A percentile compares a stretch with the other conserved stretches of the same genome.
These are phyloP conservation scores for Zoroaster sp. DNA, from an alignment of 53 echinoderm and acorn worm genomes.

Conservation along the genomic window DNA sequence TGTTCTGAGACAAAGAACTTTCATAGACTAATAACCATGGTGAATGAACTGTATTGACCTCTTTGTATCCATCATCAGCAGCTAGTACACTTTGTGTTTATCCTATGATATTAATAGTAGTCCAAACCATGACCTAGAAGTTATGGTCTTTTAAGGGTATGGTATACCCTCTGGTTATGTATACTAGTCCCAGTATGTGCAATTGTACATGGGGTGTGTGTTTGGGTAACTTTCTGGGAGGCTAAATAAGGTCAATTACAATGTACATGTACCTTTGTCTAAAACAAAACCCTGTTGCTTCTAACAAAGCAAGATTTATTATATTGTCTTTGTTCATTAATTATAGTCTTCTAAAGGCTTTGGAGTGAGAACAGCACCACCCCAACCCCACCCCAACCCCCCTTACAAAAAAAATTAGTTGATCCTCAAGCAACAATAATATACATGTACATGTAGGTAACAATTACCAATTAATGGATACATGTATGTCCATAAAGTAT, in stretches of 20 bases:
- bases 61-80: slow-evolving; percentile 9
- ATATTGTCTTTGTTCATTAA: not conserved
- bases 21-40: not conserved
- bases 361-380: not conserved
- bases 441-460: no score
- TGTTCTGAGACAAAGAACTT: slow-evolving; percentile 43
- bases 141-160: not conserved
- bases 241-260: slow-evolving; percentile 40
- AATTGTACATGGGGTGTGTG: not conserved
- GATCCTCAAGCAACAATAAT: no score
- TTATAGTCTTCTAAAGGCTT: no score
- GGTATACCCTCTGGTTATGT: not conserved
- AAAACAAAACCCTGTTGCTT: not conserved
- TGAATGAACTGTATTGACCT: slow-evolving; percentile 2
- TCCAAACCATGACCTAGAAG: not conserved
- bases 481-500: no score
- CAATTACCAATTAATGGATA: no score
- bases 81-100: not conserved
- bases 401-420: no score
- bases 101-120: slow-evolving; percentile 38
- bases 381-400: no score
- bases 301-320: not conserved
- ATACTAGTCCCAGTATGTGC: not conserved
- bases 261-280: not conserved
- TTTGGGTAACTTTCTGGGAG: not conserved